Base-by-base conservation (phyloP, 2,113 vertebrate genomes). In the Choloepus hoffmanni region DNA sequence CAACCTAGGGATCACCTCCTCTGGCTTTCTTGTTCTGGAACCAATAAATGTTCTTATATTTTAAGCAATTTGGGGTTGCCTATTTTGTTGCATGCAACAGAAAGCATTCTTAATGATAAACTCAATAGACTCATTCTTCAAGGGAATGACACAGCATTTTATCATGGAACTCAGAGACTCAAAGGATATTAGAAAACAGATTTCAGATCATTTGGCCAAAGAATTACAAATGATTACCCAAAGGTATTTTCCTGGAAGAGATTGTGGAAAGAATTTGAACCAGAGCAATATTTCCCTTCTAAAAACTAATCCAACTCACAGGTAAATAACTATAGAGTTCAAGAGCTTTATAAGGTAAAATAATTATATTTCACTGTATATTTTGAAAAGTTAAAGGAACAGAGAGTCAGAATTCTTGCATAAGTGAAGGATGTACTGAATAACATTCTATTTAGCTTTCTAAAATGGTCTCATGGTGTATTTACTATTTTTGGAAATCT, bases 401-500 rank as follows among this genome's bases (percentile, higher is more conserved):
- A 28, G 90, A 30, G 89, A 67, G 8, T 95, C 74, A 72, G 13
- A 96, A 94, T 26, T 95, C 14, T 6, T 74, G 0, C 72, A 91
- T 95, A 84, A 0, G 13, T 6, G n/a, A 43, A 21, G 26, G 1
- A 78, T 85, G 88, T 11, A 40, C 60, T 83, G 19, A 63, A 50
- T 50, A 88, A 89, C 36, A 85, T 60, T 70, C 8, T 4, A 58
- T 77, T 72, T 91, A 8, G 48, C 94, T 96, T 93, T 94, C 85
- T 78, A 84, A 96, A 81, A 36, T 84, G 63, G 90, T 94, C 5
- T n/a, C 73, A 9, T 68, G 84, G 72, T 62, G 62, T 45, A 82
- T 16, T 78, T 65, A 21, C 70, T 74, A 68, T 94, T 96, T 97
- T 91, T n/a, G 74, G 77, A 83, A 97, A 90, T 85, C 50, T 68